Base-by-base conservation (phyloP, 2,888 invertebrate species). In the Eupithecia insigniata region DNA sequence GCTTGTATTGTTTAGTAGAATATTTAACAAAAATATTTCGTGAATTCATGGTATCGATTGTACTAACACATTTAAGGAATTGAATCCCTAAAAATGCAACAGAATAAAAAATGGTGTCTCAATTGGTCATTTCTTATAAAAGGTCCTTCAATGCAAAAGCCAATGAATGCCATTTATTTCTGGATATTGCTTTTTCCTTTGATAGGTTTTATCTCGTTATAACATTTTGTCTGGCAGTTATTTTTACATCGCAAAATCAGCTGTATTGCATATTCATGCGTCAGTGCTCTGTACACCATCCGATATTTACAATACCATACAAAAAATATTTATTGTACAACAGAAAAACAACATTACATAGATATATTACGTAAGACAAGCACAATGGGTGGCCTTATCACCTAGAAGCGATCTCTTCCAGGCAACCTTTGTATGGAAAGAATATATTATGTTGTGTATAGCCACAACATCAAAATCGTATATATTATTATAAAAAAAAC, bases 251-350 rank as follows among this genome's bases (percentile, higher is more conserved):
- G 80, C 30, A 71, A 84, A 84, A 85, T 85, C 82, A 83, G 78
- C 67, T 73, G 22, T 80, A 79, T 85, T 89, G 84, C 88, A 90
- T 89, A 89, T 89, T 85, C 84, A 89, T 85, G 79, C 51, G 67
- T 72, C 75, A 70, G 61, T 78, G 30, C 30, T 60, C 8, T 60
- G 8, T 30, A 60, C 60, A 10, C 30, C 28, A 30, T 28, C 30
- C 30, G 60, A 60, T 60, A 16, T 60, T 28, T 30, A n/a, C n/a
- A n/a, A n/a, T n/a, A n/a, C n/a, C n/a, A n/a, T n/a, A n/a, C n/a
- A n/a, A n/a, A n/a, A n/a, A n/a, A n/a, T n/a, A n/a, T n/a, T n/a
- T n/a, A n/a, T n/a, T n/a, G n/a, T n/a, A n/a, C n/a, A n/a, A n/a
- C n/a, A n/a, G n/a, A n/a, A n/a, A n/a, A n/a, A n/a, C n/a, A n/a